Evolutionary conservation across 2,888 invertebrate genomes (phyloP), one percentile per base, ranked within the genome.

Genomic region (Branchipolynoe longqiensis): DNA sequence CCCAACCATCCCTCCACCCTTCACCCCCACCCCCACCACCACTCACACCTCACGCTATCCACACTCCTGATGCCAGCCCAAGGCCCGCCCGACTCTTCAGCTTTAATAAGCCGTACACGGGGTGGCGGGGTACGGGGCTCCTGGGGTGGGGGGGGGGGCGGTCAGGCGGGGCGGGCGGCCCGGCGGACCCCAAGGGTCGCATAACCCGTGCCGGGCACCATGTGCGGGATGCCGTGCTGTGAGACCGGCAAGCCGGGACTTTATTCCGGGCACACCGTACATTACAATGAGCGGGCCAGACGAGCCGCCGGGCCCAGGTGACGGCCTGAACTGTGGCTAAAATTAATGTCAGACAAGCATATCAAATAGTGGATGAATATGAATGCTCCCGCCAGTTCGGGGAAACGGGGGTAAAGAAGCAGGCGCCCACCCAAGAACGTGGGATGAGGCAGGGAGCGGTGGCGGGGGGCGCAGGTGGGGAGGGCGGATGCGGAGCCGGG

Each of bases 271-370:
- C 78, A 78, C 78, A 78, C 54, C 78, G 4, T 48, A 3, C 78
- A 48, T 78, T 78, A 78, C 78, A 78, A 78, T 48, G 78, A 78
- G 31, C 48, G 41, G 73, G 2, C 6, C 2, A 48, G 33, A 1
- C 78, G 1, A 48, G 28, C 25, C 14, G 48, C 22, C 41, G 41
- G 48, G 54, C 41, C 3, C 78, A 48, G 48, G 78, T 41, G 78
- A 48, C 78, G 8, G 78, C 8, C 78, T 78, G 78, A 78, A 78
- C 78, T 78, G 78, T 78, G 78, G 78, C 78, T 78, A 48, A 78
- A 78, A 78, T 78, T 78, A 48, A 78, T 78, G 78, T 78, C 78
- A 78, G 78, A 78, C 78, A 48, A 78, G 78, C 78, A 78, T 78
- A 78, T 78, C 78, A 78, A 78, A 78, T 48, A 78, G 28, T 78